Evolutionary conservation across 2,797 vertebrate genomes (phyloP).

Genomic region (Tamandua tetradactyla): DNA sequence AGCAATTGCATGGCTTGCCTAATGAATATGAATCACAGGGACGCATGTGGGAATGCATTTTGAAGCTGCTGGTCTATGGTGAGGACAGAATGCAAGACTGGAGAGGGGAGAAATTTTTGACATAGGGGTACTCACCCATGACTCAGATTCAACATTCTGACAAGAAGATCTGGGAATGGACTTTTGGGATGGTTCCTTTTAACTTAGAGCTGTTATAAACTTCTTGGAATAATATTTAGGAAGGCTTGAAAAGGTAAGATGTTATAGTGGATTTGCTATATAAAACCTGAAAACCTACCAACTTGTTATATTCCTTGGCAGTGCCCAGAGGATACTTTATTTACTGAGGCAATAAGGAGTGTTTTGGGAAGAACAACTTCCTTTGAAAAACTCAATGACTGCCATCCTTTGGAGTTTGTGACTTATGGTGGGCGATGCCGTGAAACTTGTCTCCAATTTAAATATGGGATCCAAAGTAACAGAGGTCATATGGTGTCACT

Average conservation of each 20-base stretch:
- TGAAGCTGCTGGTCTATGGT: not conserved
- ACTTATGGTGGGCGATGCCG: too few species aligned
- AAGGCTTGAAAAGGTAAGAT: not conserved
- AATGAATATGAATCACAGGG: not conserved
- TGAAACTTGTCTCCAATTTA: too few species aligned
- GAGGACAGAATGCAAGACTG: not conserved
- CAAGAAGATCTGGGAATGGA: not conserved
- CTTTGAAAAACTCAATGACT: not conserved
- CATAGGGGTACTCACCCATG: not conserved
- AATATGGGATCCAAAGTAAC: too few species aligned
- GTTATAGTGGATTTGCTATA: not conserved
- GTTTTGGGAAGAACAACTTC: not conserved
- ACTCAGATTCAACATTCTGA: not conserved
- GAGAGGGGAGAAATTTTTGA: not conserved
- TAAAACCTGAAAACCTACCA: not conserved
- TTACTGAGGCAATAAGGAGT: not conserved
- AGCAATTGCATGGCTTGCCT: not conserved
- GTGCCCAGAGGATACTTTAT: not conserved
- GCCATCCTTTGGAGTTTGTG: too few species aligned
- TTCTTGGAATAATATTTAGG: not conserved
- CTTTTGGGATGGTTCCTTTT: not conserved
- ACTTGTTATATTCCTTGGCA: too few species aligned
- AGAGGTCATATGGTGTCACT: too few species aligned
- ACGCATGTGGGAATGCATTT: not conserved
- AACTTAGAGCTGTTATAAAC: not conserved